These are phyloP conservation scores for Acrocephalus kingi DNA, from an alignment of 2,113 vertebrate species.

Conservation along the genomic window DNA sequence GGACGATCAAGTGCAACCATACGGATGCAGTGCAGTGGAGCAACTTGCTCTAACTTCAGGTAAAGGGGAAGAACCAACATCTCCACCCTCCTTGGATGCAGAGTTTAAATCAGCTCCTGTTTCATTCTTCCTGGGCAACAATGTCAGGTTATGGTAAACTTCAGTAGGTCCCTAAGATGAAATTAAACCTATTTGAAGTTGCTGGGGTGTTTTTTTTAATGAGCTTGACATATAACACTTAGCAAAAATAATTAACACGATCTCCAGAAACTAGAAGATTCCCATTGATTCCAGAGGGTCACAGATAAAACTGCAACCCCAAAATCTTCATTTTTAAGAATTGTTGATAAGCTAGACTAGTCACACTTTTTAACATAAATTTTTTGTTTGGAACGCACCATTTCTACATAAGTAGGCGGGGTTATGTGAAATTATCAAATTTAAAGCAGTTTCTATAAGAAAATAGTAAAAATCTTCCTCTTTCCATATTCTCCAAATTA, in stretches of 20 bases:
- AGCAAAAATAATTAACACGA: not conserved
- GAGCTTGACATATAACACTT: not conserved
- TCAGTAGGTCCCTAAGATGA: not conserved
- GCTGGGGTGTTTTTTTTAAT: not conserved
- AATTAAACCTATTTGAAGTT: not conserved
- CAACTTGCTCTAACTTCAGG: not conserved
- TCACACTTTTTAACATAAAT: not conserved
- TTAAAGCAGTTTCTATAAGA: not conserved
- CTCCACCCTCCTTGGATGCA: not conserved
- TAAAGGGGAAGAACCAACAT: not conserved
- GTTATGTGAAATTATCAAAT: not conserved
- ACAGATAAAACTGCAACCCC: not conserved
- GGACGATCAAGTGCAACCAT: not conserved
- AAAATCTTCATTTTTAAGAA: not conserved
- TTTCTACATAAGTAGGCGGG: not conserved
- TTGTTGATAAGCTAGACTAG: not conserved
- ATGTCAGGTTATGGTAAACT: not conserved
- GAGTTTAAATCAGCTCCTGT: not conserved
- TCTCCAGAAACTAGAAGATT: not conserved
- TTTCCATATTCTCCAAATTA: not conserved
- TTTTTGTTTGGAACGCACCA: not conserved
- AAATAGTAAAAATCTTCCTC: not conserved
- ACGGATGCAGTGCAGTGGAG: not conserved
- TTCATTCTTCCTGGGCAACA: not conserved
- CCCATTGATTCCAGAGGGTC: not conserved